phyloP scores from a whole-genome alignment of 2,113 vertebrate genomes.

The Phrynocephalus versicolor region DNA sequence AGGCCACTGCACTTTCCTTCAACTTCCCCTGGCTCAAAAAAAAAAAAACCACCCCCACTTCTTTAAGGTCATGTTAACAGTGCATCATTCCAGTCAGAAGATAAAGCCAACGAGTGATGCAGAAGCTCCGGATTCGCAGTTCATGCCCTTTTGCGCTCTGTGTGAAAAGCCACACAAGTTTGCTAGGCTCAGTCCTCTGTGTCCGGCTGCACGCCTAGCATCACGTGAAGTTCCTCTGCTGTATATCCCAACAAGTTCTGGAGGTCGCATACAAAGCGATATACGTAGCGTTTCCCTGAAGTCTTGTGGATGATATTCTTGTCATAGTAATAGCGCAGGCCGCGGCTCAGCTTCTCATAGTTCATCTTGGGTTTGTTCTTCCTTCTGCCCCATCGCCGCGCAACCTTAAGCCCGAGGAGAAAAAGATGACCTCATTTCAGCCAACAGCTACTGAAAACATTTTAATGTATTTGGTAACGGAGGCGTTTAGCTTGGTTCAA shows the following conservation, averaged over 20 bases:
- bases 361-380: slow-evolving; percentile 96
- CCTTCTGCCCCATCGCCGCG: slow-evolving; percentile 86
- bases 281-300: slow-evolving; percentile 88
- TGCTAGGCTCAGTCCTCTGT: slow-evolving; percentile 80
- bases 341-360: slow-evolving; percentile 91
- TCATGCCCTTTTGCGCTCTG: background rate
- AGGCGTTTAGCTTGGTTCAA: background rate
- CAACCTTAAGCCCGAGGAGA: slow-evolving; percentile 73
- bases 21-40: slow-evolving; percentile 16
- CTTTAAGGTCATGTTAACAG: slow-evolving; percentile 51
- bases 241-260: slow-evolving; percentile 86
- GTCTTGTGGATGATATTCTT: slow-evolving; percentile 95
- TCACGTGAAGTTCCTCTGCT: slow-evolving; percentile 84
- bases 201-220: slow-evolving; percentile 88
- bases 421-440: fast-evolving
- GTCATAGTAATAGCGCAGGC: slow-evolving; percentile 89
- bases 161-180: background rate
- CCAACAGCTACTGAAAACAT: background rate
- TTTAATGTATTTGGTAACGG: background rate
- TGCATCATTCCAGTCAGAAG: slow-evolving; percentile 31
- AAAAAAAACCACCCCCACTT: background rate
- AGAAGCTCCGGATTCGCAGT: slow-evolving; percentile 31
- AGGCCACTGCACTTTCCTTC: slow-evolving; percentile 55
- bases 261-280: slow-evolving; percentile 90
- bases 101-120: slow-evolving; percentile 9